Evolutionary conservation across 2,797 vertebrate species (phyloP), one percentile per base, ranked within the genome.

Genomic region (Xiphorhynchus erythropygius): DNA sequence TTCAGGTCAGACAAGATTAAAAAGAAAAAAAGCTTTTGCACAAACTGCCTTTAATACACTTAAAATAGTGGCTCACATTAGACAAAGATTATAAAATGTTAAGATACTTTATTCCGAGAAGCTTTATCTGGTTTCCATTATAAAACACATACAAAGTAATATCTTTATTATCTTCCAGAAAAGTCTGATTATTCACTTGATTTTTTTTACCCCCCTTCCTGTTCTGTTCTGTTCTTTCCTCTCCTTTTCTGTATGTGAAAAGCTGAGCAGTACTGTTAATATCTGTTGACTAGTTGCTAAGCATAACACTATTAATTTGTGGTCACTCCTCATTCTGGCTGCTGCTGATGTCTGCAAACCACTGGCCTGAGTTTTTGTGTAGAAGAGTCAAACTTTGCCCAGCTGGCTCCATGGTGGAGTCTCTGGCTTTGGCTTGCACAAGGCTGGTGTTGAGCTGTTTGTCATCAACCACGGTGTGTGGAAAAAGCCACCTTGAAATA

Each of bases 1-100:
- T 97, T 93, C 77, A 87, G 87, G 90, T 96, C 95, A 97, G 94
- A 96, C 65, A 74, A 93, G 94, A 96, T 97, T 96, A 94, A 91
- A 97, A 93, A 90, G 77, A 79, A 79, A 89, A 44, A 89, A 92
- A 85, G 57, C 94, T 97, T 96, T 94, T 69, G 59, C 46, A 49
- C 91, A 85, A 93, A 62, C 92, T 87, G 75, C 53, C 59, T 95
- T 97, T 95, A 95, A 87, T 94, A 76, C 14, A 60, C 75, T 87
- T 96, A 81, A 69, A 85, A 77, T 89, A 91, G 71, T 52, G 79
- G 57, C 64, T 96, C 65, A 57, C 81, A 67, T 93, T 94, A 90
- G 88, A 64, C 56, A 60, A 49, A 75, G 74, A 78, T 81, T 86
- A 93, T 78, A 50, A 91, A 94, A 86, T 30, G 71, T 71, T 89